Percentiles rank a stretch among this genome's conserved stretches.
Evolutionary conservation across 2,888 invertebrate species (phyloP).

Genomic region (Onthophagus sagittarius): DNA sequence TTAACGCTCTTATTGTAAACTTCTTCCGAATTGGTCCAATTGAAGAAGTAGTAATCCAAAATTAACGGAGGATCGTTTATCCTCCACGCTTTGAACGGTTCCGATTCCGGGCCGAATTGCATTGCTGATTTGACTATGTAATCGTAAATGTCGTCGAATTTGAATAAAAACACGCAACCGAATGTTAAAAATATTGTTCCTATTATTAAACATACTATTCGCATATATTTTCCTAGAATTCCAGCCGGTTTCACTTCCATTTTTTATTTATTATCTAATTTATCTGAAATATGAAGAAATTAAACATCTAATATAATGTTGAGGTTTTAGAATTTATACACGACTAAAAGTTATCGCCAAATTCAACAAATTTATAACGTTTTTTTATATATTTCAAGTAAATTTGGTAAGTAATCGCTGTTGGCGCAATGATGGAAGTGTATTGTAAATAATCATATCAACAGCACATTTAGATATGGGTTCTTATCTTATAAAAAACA

Average conservation of each 20-base stretch:
- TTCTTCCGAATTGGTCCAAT: constrained; percentile 53
- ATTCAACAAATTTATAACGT: neutral
- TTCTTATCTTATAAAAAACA: neutral
- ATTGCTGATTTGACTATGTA: constrained; percentile 26
- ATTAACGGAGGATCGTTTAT: constrained; percentile 42
- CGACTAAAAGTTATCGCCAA: neutral
- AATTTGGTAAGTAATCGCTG: neutral
- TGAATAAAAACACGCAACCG: constrained; percentile 38
- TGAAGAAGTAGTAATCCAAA: constrained; percentile 44
- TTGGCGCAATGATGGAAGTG: neutral
- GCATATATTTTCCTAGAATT: constrained; percentile 26
- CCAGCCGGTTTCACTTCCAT: constrained; percentile 26
- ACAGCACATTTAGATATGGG: neutral
- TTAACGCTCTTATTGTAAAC: constrained; percentile 54
- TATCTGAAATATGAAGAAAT: constrained; percentile 12
- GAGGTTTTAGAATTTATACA: neutral
- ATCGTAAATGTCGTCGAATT: constrained; percentile 27
- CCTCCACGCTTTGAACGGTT: constrained; percentile 41
- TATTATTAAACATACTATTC: constrained; percentile 32
- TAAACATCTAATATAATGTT: too few relatives aligned
- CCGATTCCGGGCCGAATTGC: constrained; percentile 28
- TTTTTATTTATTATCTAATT: neutral
- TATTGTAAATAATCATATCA: neutral
- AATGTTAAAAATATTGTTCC: constrained; percentile 37
- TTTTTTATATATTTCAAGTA: neutral